Evolutionary conservation across 1,140 invertebrate genomes (phyloP).

Genomic region (Tachypleus tridentatus): DNA sequence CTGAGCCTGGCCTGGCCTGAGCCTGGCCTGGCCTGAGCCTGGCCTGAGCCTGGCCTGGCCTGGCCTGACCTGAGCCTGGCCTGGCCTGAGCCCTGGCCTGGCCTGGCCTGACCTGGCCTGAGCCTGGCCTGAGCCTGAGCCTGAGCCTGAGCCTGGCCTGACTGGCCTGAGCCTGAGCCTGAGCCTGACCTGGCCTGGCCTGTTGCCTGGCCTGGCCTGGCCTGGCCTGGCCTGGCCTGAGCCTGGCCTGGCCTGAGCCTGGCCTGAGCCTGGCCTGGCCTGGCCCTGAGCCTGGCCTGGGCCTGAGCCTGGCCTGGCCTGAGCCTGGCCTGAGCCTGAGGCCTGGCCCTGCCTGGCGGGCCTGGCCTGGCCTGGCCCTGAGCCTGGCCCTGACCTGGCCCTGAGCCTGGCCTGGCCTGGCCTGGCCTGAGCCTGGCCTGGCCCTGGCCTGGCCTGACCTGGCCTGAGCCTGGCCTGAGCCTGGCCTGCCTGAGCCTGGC

Average conservation of each 20-base stretch:
- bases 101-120: constrained; percentile 17
- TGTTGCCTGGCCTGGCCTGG: no score
- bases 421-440: constrained; percentile 24
- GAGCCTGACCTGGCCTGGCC: constrained; percentile 21
- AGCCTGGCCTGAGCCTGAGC: constrained; percentile 24
- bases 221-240: constrained; percentile 23
- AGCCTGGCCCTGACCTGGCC: no score
- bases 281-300: constrained; percentile 22
- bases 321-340: constrained; percentile 20
- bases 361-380: constrained; percentile 26
- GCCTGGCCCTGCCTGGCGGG: constrained; percentile 23
- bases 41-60: constrained; percentile 24
- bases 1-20: constrained; percentile 22
- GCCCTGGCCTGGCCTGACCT: constrained; percentile 19
- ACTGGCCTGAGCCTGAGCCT: constrained; percentile 24
- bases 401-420: constrained; percentile 25
- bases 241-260: constrained; percentile 24
- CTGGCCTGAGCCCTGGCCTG: constrained; percentile 18
- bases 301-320: constrained; percentile 19
- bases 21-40: constrained; percentile 23
- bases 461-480: constrained; percentile 23
- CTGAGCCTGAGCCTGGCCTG: constrained; percentile 25
- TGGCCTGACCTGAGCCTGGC: constrained; percentile 23
- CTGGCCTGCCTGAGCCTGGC: no score
- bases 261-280: constrained; percentile 17